Conservation (phyloP, 1,140 invertebrate species). For the Brachionus rubens region DNA sequence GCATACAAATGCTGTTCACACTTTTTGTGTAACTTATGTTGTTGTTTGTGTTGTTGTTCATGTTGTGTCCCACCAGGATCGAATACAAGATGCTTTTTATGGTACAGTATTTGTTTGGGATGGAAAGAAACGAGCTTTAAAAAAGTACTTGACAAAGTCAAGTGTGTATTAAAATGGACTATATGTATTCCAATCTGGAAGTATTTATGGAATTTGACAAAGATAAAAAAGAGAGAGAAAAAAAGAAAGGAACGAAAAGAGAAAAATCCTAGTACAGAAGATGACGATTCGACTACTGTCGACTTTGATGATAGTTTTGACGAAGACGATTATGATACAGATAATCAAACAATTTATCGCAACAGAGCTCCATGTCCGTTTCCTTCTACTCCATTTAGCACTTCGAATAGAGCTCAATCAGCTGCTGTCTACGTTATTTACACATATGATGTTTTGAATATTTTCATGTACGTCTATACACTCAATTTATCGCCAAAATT, state of each 20-base stretch:
- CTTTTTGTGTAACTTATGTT: slow-evolving; percentile 26
- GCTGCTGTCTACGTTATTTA: slow-evolving; percentile 35
- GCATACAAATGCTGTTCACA: not conserved
- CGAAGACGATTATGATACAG: slow-evolving; percentile 10
- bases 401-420: slow-evolving; percentile 22
- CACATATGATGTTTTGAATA: slow-evolving; percentile 38
- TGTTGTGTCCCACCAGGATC: slow-evolving; percentile 37
- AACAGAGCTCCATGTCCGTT: slow-evolving; percentile 21
- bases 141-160: not conserved
- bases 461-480: slow-evolving; percentile 34
- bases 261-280: not conserved
- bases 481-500: not conserved
- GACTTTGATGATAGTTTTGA: not conserved
- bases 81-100: slow-evolving; percentile 36
- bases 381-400: slow-evolving; percentile 27
- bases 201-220: slow-evolving; percentile 10
- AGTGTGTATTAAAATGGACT: not conserved
- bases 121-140: slow-evolving; percentile 24
- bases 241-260: not conserved
- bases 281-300: not conserved
- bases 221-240: not conserved
- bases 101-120: not conserved
- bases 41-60: slow-evolving; percentile 36
- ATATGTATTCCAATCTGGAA: not conserved
- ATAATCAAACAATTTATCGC: not conserved